These are phyloP conservation scores for Emydura subglobosa DNA, from an alignment of 2,113 vertebrate genomes.

Conservation along the genomic window DNA sequence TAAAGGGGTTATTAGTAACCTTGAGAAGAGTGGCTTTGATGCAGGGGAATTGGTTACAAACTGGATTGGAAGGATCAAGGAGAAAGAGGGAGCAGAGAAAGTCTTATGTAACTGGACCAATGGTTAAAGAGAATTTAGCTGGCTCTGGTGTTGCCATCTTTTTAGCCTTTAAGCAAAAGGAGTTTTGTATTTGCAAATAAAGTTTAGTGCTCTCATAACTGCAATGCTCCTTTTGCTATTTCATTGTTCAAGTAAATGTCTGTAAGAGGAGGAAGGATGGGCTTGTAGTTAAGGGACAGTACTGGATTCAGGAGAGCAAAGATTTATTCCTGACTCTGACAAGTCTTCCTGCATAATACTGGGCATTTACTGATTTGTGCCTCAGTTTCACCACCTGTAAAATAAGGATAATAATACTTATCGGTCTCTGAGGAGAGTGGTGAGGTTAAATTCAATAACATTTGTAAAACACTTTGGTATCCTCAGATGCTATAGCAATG, in stretches of 20 bases:
- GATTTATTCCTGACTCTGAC: background rate
- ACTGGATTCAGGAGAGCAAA: background rate
- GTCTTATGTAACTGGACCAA: background rate
- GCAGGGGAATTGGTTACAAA: background rate
- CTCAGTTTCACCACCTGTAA: too few species aligned
- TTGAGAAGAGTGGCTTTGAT: background rate
- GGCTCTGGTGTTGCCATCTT: background rate
- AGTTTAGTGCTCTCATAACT: background rate
- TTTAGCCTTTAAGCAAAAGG: background rate
- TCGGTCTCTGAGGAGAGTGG: too few species aligned
- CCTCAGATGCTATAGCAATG: background rate
- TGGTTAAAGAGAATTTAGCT: background rate
- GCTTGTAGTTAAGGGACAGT: background rate
- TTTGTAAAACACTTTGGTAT: background rate
- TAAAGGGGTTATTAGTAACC: background rate
- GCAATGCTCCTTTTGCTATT: background rate
- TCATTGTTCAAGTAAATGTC: background rate
- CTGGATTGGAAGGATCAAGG: background rate
- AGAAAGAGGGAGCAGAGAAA: background rate
- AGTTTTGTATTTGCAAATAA: background rate
- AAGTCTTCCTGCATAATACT: background rate
- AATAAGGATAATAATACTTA: too few species aligned
- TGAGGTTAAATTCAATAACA: background rate
- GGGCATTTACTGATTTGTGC: background rate
- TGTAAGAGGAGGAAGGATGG: background rate